A percentile compares a stretch with the other conserved stretches of the same genome.
Evolutionary conservation across 2,113 vertebrate species (phyloP).

Genomic region (Phoenicopterus ruber): DNA sequence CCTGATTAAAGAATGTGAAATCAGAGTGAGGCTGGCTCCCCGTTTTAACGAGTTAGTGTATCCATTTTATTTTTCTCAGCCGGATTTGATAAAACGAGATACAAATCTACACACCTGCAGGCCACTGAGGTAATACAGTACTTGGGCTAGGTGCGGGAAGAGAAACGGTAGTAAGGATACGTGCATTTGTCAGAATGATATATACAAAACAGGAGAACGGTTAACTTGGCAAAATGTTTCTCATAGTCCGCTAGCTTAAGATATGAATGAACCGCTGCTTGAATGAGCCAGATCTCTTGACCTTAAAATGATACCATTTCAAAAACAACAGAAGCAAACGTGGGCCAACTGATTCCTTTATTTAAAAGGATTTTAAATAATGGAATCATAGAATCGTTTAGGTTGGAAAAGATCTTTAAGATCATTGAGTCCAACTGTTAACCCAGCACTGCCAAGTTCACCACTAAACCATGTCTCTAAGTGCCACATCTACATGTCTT

Average conservation of each 20-base stretch:
- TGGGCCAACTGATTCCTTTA: no score
- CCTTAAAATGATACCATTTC: neutral
- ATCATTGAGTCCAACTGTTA: no score
- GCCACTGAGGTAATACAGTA: neutral
- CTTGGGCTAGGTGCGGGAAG: neutral
- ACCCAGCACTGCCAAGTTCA: no score
- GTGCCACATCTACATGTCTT: no score
- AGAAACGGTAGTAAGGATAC: neutral
- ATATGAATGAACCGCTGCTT: neutral
- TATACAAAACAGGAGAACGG: neutral
- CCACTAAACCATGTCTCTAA: no score
- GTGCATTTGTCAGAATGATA: neutral
- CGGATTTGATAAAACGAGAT: neutral
- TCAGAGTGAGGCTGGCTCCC: neutral
- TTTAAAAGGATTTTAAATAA: no score
- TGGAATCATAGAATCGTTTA: no score
- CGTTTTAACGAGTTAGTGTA: neutral
- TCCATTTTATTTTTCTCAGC: neutral
- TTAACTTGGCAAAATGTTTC: constrained; percentile 8
- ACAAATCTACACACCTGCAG: constrained; percentile 28
- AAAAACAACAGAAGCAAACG: no score
- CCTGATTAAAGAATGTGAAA: neutral
- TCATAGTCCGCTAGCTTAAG: neutral
- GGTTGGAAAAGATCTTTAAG: no score
- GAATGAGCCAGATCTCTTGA: neutral